Percentiles rank a stretch among this genome's conserved stretches.
phyloP scores from a whole-genome alignment of 2,888 invertebrate genomes.

The Drosophila acutilabella region DNA sequence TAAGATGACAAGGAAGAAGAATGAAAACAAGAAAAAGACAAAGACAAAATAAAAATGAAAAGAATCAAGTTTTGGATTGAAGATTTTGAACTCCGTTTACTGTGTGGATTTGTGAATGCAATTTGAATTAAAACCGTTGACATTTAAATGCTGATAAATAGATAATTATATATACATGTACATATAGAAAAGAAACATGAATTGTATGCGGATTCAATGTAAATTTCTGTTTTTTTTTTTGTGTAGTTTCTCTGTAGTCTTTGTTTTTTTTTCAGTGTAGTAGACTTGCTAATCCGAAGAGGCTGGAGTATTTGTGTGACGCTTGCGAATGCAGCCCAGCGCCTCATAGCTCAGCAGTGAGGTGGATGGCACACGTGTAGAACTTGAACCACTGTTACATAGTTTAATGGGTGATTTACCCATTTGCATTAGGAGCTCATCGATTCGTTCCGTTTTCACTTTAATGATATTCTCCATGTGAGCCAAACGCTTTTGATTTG shows the following conservation, averaged over 20 bases:
- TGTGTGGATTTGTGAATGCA: slow-evolving; percentile 11
- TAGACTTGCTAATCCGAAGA: slow-evolving; percentile 36
- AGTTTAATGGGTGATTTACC: slow-evolving; percentile 53
- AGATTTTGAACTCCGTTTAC: slow-evolving; percentile 16
- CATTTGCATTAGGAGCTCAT: slow-evolving; percentile 79
- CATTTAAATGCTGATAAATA: slow-evolving; percentile 4
- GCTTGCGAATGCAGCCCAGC: slow-evolving; percentile 25
- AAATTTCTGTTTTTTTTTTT: background rate
- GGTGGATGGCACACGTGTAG: slow-evolving; percentile 16
- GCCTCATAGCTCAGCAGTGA: slow-evolving; percentile 40
- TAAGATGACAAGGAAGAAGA: background rate
- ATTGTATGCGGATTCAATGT: no score
- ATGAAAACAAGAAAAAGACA: background rate
- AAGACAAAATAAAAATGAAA: background rate
- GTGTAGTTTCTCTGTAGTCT: no score
- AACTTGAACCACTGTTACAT: slow-evolving; percentile 11
- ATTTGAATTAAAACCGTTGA: slow-evolving; percentile 10
- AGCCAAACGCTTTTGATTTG: slow-evolving; percentile 45
- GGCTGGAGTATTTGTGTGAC: slow-evolving; percentile 48
- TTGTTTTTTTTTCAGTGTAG: background rate
- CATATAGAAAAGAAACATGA: no score
- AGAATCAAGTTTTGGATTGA: background rate
- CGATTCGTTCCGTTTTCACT: slow-evolving; percentile 81
- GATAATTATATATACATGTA: background rate
- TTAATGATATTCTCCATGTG: slow-evolving; percentile 83